phyloP scores from a whole-genome alignment of 2,888 invertebrate genomes.

The Stenodema calcarata region DNA sequence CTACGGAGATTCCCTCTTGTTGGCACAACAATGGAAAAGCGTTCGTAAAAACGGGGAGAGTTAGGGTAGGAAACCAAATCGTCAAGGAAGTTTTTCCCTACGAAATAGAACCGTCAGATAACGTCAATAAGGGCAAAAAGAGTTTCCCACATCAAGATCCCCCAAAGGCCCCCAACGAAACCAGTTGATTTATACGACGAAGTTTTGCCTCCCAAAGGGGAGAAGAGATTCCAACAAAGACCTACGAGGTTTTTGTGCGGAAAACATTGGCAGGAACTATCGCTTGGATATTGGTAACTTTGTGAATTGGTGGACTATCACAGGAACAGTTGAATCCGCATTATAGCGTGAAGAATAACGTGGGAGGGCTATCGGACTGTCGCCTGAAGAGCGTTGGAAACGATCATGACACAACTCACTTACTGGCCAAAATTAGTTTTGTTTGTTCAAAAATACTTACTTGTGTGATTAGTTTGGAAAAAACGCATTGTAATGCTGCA shows the following conservation, averaged over 20 bases:
- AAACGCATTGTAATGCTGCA: too few relatives aligned
- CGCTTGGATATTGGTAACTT: neutral
- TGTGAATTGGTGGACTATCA: too few relatives aligned
- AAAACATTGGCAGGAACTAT: neutral
- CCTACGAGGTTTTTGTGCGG: neutral
- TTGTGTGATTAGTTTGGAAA: too few relatives aligned
- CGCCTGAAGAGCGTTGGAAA: too few relatives aligned
- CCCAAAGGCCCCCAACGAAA: conserved; percentile 14
- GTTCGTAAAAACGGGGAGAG: neutral
- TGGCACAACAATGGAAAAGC: neutral
- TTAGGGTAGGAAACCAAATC: neutral
- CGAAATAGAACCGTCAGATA: conserved; percentile 39
- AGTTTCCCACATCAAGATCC: conserved; percentile 33
- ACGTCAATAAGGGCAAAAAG: conserved; percentile 37
- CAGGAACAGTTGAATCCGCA: too few relatives aligned
- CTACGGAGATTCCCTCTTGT: neutral
- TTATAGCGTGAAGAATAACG: too few relatives aligned
- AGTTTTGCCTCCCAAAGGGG: neutral
- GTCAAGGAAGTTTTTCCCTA: conserved; percentile 19
- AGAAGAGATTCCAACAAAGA: neutral
- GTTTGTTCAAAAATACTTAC: too few relatives aligned
- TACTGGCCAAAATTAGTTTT: too few relatives aligned
- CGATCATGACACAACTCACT: too few relatives aligned
- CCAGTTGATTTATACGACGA: conserved; percentile 29
- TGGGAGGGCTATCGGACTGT: too few relatives aligned